Conservation (phyloP, 2,888 invertebrate genomes). For the Danaus chrysippus region DNA sequence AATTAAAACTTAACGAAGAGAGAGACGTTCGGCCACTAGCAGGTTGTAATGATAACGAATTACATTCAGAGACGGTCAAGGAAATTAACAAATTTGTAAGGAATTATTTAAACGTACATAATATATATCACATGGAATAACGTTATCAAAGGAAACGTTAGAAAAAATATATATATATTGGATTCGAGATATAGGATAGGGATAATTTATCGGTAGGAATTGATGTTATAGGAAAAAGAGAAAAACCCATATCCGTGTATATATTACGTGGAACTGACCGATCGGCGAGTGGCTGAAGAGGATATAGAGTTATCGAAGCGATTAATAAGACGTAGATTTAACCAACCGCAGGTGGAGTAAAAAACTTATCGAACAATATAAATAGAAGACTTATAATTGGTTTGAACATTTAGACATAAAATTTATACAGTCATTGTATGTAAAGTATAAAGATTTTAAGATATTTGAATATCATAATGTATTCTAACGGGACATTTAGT, state of each 20-base stretch:
- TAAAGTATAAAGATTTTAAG: no score
- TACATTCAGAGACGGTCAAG: conserved; percentile 40
- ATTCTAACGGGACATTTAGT: no score
- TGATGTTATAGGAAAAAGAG: background rate
- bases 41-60: conserved; percentile 56
- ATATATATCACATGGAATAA: background rate
- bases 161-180: conserved; percentile 3
- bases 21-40: conserved; percentile 30
- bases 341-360: conserved; percentile 23
- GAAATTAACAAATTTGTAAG: conserved; percentile 35
- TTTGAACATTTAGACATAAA: no score
- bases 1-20: conserved; percentile 56
- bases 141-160: background rate
- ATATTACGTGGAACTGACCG: conserved; percentile 2
- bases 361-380: conserved; percentile 19
- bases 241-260: background rate
- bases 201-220: background rate
- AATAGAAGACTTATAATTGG: background rate
- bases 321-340: conserved; percentile 42
- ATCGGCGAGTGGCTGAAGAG: conserved; percentile 21
- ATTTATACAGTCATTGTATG: no score
- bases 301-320: conserved; percentile 46
- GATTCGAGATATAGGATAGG: background rate
- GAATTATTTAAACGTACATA: conserved; percentile 29
- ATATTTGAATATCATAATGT: no score